Evolutionary conservation across 2,113 vertebrate species (phyloP), one percentile per base, ranked within the genome.

Genomic region (Fregata magnificens): DNA sequence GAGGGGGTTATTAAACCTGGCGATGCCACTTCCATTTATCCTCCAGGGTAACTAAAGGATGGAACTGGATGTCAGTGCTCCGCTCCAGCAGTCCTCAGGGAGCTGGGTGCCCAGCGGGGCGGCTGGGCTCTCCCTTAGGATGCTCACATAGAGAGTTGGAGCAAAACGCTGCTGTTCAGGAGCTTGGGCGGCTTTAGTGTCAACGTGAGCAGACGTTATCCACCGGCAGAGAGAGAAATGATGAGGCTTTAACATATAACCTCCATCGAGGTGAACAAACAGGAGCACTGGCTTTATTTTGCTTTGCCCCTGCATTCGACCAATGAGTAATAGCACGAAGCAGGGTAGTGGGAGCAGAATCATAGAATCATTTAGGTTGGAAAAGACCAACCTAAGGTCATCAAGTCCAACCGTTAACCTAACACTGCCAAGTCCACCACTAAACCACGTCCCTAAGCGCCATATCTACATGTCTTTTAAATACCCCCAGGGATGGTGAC

Each of bases 1-100:
- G 89, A 91, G 95, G 80, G 80, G 90, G 62, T 84, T 76, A 94
- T 93, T 59, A 63, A 91, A 90, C n/a, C 71, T 80, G 76, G 85
- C 83, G 93, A 86, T 2, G 2, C 38, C 56, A 26, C 83, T 91
- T 58, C 63, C 50, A 67, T 22, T 59, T 85, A 59, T 94, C 65
- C 94, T 67, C 34, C 44, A 9, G 66, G 62, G 71, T 63, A 88
- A 49, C 65, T 50, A 34, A 83, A 47, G 92, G 78, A 20, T 11
- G 59, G 13, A 29, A 69, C 26, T 82, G 70, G 73, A 45, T 71
- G 90, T 38, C 10, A 5, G 58, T 9, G 67, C 45, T 88, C 5
- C 25, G 44, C 38, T 38, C 80, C 84, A 52, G 89, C 76, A 90
- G 72, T 50, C 55, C 24, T 0, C 17, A 38, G 34, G 42, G n/a